Conservation (phyloP, 2,797 vertebrate species). For the Poeciliopsis presidionis region DNA sequence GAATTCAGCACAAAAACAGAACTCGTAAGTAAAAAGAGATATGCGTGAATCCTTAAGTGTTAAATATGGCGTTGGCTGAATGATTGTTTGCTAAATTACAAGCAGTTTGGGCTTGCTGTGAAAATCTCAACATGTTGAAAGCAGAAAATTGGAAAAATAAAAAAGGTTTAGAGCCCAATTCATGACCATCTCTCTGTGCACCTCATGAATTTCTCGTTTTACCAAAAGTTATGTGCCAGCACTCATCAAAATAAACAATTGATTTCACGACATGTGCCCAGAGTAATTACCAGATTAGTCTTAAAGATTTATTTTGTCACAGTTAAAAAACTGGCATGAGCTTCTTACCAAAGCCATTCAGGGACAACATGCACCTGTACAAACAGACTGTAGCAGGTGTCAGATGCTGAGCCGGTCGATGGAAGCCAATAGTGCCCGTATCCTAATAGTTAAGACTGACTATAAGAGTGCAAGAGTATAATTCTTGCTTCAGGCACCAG, state of each 20-base stretch:
- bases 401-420: constrained; percentile 55
- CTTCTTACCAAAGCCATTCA: constrained; percentile 60
- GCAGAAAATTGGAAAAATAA: constrained; percentile 44
- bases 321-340: constrained; percentile 34
- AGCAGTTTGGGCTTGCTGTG: constrained; percentile 56
- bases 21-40: constrained; percentile 33
- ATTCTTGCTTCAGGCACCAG: constrained; percentile 70
- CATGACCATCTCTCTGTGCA: background rate
- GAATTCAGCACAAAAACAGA: constrained; percentile 53
- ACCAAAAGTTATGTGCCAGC: background rate
- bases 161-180: constrained; percentile 20
- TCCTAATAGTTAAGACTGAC: constrained; percentile 66
- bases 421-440: constrained; percentile 65
- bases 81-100: constrained; percentile 47
- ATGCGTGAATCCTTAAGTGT: constrained; percentile 24
- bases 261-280: constrained; percentile 22
- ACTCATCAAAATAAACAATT: constrained; percentile 24
- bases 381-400: constrained; percentile 63
- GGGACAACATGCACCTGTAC: constrained; percentile 69
- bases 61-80: constrained; percentile 58
- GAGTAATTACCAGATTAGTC: constrained; percentile 39
- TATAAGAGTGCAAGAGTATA: constrained; percentile 58
- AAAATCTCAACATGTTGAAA: constrained; percentile 52
- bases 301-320: constrained; percentile 29
- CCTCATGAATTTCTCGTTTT: constrained; percentile 13